Percentiles rank a stretch among this genome's conserved stretches.
These are phyloP conservation scores for Sericinus montela DNA, from an alignment of 2,888 invertebrate species.

Conservation along the genomic window DNA sequence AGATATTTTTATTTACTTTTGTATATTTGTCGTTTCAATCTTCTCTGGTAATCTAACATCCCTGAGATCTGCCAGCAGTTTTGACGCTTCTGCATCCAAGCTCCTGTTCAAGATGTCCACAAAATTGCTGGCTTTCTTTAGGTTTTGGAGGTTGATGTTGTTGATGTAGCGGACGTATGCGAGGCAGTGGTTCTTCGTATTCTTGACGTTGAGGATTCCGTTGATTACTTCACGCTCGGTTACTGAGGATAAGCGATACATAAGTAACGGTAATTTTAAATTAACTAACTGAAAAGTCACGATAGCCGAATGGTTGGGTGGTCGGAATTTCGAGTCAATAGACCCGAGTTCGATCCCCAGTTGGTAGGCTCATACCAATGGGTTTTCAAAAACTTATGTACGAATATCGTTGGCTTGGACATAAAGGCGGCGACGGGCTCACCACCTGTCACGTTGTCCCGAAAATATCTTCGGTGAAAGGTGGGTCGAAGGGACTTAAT, in stretches of 20 bases:
- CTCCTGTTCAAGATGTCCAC: slow-evolving; percentile 96
- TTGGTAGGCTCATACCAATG: too few species aligned
- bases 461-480: too few species aligned
- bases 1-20: slow-evolving; percentile 83
- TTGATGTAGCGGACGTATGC: slow-evolving; percentile 97
- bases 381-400: too few species aligned
- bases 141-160: slow-evolving; percentile 96
- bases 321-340: too few species aligned
- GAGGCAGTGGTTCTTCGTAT: slow-evolving; percentile 96
- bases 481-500: too few species aligned
- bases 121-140: slow-evolving; percentile 96
- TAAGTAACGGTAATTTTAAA: too few species aligned
- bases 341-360: too few species aligned
- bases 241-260: slow-evolving; percentile 84
- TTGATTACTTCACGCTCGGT: slow-evolving; percentile 99
- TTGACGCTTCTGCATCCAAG: slow-evolving; percentile 95
- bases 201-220: slow-evolving; percentile 94
- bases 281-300: too few species aligned
- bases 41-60: slow-evolving; percentile 94
- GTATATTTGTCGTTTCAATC: slow-evolving; percentile 92
- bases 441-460: too few species aligned
- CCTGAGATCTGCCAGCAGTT: slow-evolving; percentile 91
- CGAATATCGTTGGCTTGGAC: too few species aligned
- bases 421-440: too few species aligned
- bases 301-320: too few species aligned